phyloP scores from a whole-genome alignment of 2,888 invertebrate species.

The Heterodera filipjevi region DNA sequence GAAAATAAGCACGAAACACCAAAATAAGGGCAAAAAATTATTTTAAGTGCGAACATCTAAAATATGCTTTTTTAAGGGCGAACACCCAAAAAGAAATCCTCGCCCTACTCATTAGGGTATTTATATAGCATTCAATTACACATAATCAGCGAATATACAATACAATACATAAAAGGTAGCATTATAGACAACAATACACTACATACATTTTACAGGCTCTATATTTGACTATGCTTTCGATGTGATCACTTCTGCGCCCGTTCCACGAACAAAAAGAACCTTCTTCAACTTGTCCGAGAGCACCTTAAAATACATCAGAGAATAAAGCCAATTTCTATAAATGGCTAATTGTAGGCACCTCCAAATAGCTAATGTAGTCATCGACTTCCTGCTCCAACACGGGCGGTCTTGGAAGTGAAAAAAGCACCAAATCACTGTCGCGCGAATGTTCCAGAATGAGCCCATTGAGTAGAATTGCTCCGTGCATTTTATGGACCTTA shows the following conservation, averaged over 20 bases:
- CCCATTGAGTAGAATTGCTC: conserved; percentile 96
- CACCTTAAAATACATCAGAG: conserved; percentile 36
- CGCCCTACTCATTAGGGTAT: too few relatives aligned
- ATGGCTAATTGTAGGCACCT: conserved; percentile 24
- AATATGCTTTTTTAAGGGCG: too few relatives aligned
- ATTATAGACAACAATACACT: too few relatives aligned
- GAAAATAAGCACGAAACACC: too few relatives aligned
- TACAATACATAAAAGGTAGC: too few relatives aligned
- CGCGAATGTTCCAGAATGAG: conserved; percentile 94
- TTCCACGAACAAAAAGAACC: conserved; percentile 61
- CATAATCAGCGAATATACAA: too few relatives aligned
- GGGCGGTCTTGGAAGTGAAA: conserved; percentile 96
- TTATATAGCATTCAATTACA: too few relatives aligned
- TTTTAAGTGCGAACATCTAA: too few relatives aligned
- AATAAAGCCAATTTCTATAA: not conserved
- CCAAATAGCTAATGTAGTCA: conserved; percentile 62
- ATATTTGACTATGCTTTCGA: conserved; percentile 39
- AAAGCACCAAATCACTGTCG: conserved; percentile 93
- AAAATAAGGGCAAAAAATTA: too few relatives aligned
- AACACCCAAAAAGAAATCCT: too few relatives aligned
- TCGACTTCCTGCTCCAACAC: conserved; percentile 56
- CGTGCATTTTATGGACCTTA: conserved; percentile 95
- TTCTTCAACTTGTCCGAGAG: conserved; percentile 57
- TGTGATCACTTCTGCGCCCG: conserved; percentile 64
- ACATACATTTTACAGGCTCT: too few relatives aligned